These are phyloP conservation scores for Hypotaenidia okinawae DNA, from an alignment of 2,797 vertebrate species.

Conservation along the genomic window DNA sequence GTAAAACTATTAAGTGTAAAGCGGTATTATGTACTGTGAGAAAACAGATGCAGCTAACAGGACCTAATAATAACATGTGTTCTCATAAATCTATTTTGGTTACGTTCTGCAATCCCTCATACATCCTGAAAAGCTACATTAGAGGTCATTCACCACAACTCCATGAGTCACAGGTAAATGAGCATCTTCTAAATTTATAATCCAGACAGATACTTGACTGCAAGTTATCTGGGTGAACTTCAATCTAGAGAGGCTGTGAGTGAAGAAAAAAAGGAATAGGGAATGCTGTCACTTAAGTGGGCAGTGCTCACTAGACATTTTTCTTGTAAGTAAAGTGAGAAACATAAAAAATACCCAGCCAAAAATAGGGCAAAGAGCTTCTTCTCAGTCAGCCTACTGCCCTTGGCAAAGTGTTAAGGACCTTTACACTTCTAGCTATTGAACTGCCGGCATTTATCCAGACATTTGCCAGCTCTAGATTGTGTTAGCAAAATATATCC, in stretches of 20 bases:
- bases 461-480: background rate
- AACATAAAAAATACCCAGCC: background rate
- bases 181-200: background rate
- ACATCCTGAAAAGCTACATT: background rate
- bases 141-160: background rate
- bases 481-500: background rate
- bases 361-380: background rate
- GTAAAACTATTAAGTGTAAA: background rate
- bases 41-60: background rate
- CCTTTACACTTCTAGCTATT: background rate
- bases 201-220: background rate
- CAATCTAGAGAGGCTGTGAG: background rate
- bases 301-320: background rate
- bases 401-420: background rate
- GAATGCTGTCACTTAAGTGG: background rate
- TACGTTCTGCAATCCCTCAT: background rate
- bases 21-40: accelerated
- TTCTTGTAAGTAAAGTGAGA: background rate
- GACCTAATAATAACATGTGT: background rate
- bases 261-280: background rate
- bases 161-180: background rate
- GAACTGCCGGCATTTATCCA: background rate
- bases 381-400: background rate
- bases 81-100: background rate
- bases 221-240: background rate